Conservation (phyloP, 2,888 invertebrate species). For the Onthophagus sagittarius region DNA sequence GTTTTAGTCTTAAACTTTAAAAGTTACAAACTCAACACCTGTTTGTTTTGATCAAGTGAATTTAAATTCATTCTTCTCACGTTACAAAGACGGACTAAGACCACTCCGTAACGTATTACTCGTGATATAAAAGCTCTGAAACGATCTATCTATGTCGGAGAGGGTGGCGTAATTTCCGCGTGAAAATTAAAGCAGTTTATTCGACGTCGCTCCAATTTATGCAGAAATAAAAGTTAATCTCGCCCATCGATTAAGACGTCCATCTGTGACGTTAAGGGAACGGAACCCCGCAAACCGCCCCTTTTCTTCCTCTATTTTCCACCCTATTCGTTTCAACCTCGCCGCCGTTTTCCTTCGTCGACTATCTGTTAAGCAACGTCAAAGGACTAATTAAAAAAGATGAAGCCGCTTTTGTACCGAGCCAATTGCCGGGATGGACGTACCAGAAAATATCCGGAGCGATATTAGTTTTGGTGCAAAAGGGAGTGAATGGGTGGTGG, state of each 20-base stretch:
- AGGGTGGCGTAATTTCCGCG: constrained; percentile 18
- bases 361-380: neutral
- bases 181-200: constrained; percentile 22
- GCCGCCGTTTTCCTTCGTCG: neutral
- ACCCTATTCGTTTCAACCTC: neutral
- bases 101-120: neutral
- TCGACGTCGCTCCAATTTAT: constrained; percentile 13
- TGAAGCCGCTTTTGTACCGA: neutral
- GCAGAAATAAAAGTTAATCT: constrained; percentile 7
- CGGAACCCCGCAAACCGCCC: too few species aligned
- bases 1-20: neutral
- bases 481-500: neutral
- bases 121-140: neutral
- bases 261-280: neutral
- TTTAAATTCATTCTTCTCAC: neutral
- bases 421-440: neutral
- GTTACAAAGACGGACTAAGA: neutral
- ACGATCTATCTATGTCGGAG: constrained; percentile 18
- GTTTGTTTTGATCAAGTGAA: neutral
- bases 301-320: too few species aligned
- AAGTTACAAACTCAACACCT: neutral
- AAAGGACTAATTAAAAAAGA: neutral
- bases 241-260: neutral
- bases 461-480: neutral
- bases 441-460: neutral